Evolutionary conservation across 2,888 invertebrate species (phyloP).

Genomic region (Lysandra coridon): DNA sequence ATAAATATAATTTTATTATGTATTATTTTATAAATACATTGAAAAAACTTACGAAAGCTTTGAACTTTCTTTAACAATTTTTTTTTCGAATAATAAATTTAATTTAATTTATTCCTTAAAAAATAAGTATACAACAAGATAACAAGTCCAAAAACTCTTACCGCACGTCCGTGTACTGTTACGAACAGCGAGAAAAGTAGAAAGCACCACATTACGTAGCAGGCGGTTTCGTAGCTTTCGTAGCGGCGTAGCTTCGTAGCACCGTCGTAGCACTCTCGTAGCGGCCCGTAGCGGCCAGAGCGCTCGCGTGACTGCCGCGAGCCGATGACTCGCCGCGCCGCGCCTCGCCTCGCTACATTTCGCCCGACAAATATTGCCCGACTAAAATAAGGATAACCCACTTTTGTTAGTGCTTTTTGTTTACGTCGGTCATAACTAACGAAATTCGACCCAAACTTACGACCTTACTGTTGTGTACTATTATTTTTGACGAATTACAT

Average conservation of each 20-base stretch:
- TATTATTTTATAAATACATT: background rate
- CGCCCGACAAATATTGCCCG: constrained; percentile 71
- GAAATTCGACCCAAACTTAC: background rate
- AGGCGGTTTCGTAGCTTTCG: constrained; percentile 41
- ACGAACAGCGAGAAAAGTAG: constrained; percentile 69
- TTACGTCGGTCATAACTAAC: constrained; percentile 37
- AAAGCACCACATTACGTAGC: constrained; percentile 67
- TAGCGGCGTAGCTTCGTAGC: constrained; percentile 49
- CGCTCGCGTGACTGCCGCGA: constrained; percentile 65
- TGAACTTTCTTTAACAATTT: background rate
- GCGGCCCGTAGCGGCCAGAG: constrained; percentile 62
- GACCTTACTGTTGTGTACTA: background rate
- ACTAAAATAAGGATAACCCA: constrained; percentile 51
- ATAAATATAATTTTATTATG: background rate
- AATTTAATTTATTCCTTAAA: constrained; percentile 13
- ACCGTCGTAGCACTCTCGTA: constrained; percentile 71
- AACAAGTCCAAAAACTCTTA: constrained; percentile 52
- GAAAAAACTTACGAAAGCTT: background rate
- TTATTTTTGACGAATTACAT: background rate
- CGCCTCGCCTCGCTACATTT: constrained; percentile 50
- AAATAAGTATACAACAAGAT: constrained; percentile 40
- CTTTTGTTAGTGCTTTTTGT: constrained; percentile 37
- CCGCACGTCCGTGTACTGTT: constrained; percentile 75
- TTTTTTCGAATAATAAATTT: background rate
- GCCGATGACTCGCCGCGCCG: constrained; percentile 44